These are phyloP conservation scores for Latrodectus elegans DNA, from an alignment of 2,888 invertebrate genomes.

Conservation along the genomic window DNA sequence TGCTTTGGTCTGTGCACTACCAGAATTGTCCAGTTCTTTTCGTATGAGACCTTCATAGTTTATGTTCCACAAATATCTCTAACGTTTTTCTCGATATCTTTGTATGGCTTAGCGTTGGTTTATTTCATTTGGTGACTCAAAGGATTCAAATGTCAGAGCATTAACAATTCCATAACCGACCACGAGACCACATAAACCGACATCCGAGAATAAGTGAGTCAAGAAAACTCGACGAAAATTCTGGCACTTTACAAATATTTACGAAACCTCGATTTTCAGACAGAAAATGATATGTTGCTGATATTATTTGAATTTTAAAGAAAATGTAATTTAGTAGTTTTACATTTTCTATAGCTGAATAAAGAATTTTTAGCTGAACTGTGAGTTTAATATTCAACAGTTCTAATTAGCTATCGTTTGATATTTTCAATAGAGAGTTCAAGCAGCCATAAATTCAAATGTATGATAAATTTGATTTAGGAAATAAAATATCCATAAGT, in stretches of 20 bases:
- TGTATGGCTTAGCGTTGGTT: slow-evolving; percentile 57
- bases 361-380: too few relatives aligned
- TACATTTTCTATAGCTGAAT: not conserved
- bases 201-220: slow-evolving; percentile 76
- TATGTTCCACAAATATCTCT: slow-evolving; percentile 85
- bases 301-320: not conserved
- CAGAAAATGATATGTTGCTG: not conserved
- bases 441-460: too few relatives aligned
- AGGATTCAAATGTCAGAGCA: slow-evolving; percentile 73
- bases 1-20: slow-evolving; percentile 85
- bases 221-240: slow-evolving; percentile 71
- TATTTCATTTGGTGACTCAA: slow-evolving; percentile 74
- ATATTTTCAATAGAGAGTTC: not conserved
- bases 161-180: slow-evolving; percentile 76
- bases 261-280: slow-evolving; percentile 30
- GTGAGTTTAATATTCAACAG: not conserved
- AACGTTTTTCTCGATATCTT: slow-evolving; percentile 52
- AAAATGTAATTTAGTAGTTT: not conserved
- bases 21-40: slow-evolving; percentile 87
- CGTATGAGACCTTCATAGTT: slow-evolving; percentile 87
- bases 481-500: too few relatives aligned
- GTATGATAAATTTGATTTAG: too few relatives aligned
- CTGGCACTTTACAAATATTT: slow-evolving; percentile 39
- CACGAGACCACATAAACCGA: slow-evolving; percentile 76
- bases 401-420: not conserved